Conservation (phyloP, 1,140 invertebrate species). For the Drosophila quadrilineata region DNA sequence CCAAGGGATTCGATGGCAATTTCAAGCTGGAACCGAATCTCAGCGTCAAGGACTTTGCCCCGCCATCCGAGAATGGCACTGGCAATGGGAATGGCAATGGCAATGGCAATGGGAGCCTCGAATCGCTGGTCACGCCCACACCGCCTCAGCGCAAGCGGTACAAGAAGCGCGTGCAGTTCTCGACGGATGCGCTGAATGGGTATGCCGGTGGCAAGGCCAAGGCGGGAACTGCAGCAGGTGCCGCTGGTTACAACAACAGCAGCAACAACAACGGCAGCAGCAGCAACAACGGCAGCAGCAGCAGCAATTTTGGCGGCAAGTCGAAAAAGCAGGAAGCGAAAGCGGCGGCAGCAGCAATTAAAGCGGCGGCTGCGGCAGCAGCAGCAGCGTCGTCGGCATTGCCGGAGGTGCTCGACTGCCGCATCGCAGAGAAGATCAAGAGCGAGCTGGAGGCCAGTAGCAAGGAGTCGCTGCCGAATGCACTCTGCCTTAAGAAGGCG, state of each 20-base stretch:
- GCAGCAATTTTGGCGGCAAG: constrained; percentile 15
- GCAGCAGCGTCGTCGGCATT: constrained; percentile 51
- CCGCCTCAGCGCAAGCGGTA: constrained; percentile 72
- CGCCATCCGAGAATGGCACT: constrained; percentile 55
- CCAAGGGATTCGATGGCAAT: constrained; percentile 77
- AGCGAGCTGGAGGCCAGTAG: constrained; percentile 78
- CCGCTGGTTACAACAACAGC: not conserved
- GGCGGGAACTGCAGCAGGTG: not conserved
- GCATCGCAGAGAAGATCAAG: constrained; percentile 81
- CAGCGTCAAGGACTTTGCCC: constrained; percentile 74
- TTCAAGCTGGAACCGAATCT: constrained; percentile 80
- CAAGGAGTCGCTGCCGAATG: constrained; percentile 60
- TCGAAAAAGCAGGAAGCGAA: constrained; percentile 69
- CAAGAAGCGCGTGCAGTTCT: constrained; percentile 79
- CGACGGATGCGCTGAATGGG: constrained; percentile 70
- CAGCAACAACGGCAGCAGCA: not conserved
- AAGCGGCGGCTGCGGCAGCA: constrained; percentile 42
- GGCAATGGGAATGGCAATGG: constrained; percentile 24
- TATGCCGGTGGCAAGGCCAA: constrained; percentile 45
- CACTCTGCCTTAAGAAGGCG: constrained; percentile 72
- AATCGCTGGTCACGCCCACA: constrained; percentile 48
- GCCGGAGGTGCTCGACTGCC: constrained; percentile 79
- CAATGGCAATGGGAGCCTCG: constrained; percentile 14
- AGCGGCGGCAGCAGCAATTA: constrained; percentile 42
- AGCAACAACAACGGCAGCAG: not conserved